phyloP scores from a whole-genome alignment of 2,797 vertebrate species.

The Sebastes steindachneri region DNA sequence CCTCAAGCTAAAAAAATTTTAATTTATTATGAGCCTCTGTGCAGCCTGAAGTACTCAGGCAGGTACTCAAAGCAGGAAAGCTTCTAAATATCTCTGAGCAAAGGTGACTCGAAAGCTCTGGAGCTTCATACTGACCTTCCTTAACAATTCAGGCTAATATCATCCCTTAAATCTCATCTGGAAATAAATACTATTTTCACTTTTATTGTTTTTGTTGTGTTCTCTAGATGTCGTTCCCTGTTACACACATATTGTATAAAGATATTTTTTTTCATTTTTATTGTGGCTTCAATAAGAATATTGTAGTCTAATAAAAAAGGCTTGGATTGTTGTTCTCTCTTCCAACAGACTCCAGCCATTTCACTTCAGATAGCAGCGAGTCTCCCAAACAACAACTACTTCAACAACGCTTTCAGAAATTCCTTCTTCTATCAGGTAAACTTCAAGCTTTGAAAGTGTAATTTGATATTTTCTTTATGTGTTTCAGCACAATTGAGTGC shows the following conservation, averaged over 20 bases:
- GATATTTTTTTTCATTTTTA: background rate
- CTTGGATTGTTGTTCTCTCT: background rate
- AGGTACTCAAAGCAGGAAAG: background rate
- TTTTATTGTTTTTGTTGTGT: background rate
- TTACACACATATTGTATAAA: background rate
- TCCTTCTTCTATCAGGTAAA: constrained; percentile 91
- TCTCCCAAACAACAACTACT: constrained; percentile 82
- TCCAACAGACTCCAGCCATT: constrained; percentile 83
- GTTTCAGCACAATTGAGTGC: background rate
- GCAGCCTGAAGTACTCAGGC: background rate
- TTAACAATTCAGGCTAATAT: background rate
- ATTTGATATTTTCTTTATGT: background rate
- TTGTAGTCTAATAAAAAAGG: background rate
- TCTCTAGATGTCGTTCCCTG: background rate
- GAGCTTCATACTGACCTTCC: background rate
- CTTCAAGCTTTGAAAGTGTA: background rate
- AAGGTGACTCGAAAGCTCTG: background rate
- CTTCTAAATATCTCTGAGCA: background rate
- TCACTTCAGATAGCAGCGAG: constrained; percentile 84
- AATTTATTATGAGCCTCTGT: background rate
- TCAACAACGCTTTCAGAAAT: constrained; percentile 86
- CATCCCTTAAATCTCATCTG: background rate
- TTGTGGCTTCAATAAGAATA: background rate
- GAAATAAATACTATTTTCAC: background rate
- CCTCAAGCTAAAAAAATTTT: background rate